phyloP scores from a whole-genome alignment of 1,140 invertebrate species.

The Leptinotarsa lineolata region DNA sequence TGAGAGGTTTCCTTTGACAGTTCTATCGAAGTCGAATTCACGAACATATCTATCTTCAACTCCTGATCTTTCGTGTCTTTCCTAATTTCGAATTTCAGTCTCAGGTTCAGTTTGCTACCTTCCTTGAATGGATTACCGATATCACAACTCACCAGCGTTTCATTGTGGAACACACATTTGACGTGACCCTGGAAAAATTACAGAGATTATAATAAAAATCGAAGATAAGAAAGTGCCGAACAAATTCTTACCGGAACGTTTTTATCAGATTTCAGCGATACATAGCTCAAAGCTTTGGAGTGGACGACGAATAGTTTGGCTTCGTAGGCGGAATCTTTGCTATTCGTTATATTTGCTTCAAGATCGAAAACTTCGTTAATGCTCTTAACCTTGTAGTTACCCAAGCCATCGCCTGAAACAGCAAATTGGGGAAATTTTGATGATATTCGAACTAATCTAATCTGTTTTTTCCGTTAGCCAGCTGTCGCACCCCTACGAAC shows the following conservation, averaged over 20 bases:
- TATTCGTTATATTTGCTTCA: constrained; percentile 75
- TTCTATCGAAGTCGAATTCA: constrained; percentile 86
- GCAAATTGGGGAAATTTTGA: neutral
- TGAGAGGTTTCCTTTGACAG: constrained; percentile 61
- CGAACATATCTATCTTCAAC: constrained; percentile 74
- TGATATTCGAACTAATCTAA: too few species aligned
- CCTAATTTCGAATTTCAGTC: constrained; percentile 79
- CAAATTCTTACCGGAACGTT: constrained; percentile 29
- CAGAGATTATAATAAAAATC: neutral
- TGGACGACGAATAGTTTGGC: constrained; percentile 81
- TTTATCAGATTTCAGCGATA: constrained; percentile 51
- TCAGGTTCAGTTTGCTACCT: constrained; percentile 63
- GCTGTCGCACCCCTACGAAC: too few species aligned
- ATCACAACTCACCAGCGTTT: constrained; percentile 75
- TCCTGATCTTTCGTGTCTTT: constrained; percentile 70
- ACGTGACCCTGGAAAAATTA: constrained; percentile 32
- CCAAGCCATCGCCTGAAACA: constrained; percentile 25
- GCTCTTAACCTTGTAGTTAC: constrained; percentile 32
- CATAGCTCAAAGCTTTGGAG: constrained; percentile 78
- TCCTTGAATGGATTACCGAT: constrained; percentile 88
- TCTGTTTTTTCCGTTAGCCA: too few species aligned
- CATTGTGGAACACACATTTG: constrained; percentile 72
- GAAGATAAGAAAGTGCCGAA: neutral
- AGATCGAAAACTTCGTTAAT: constrained; percentile 74
- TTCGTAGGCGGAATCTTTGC: constrained; percentile 89